Conservation (phyloP, 2,888 invertebrate species). For the Agrotis exclamationis region DNA sequence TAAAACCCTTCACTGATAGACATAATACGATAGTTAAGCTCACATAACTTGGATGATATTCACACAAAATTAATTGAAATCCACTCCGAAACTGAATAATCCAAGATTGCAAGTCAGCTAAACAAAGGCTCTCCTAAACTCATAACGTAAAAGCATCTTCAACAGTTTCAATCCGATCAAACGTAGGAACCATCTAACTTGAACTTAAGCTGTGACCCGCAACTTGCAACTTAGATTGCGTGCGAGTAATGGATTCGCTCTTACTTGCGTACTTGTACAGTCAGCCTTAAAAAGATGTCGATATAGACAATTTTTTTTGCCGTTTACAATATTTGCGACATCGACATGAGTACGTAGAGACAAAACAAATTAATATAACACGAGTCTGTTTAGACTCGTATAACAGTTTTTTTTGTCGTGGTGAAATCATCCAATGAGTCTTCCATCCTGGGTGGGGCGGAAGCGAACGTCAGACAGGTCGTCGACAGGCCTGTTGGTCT, state of each 20-base stretch:
- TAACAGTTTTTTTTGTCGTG: no score
- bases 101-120: constrained; percentile 39
- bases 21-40: not conserved
- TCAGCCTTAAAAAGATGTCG: no score
- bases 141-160: constrained; percentile 57
- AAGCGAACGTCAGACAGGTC: no score
- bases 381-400: no score
- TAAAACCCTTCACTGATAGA: no score
- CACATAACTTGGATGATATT: not conserved
- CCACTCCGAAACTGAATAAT: constrained; percentile 14
- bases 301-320: no score
- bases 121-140: constrained; percentile 48
- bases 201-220: constrained; percentile 59
- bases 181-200: constrained; percentile 54
- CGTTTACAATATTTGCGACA: no score
- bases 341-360: no score
- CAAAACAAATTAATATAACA: no score
- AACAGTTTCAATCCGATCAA: constrained; percentile 59
- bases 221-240: constrained; percentile 65
- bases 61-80: constrained; percentile 40
- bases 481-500: no score
- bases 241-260: constrained; percentile 61
- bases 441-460: no score
- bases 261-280: constrained; percentile 49
- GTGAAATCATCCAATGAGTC: no score